Evolutionary conservation across 2,888 invertebrate species (phyloP).

Genomic region (Diaprepes abbreviatus): DNA sequence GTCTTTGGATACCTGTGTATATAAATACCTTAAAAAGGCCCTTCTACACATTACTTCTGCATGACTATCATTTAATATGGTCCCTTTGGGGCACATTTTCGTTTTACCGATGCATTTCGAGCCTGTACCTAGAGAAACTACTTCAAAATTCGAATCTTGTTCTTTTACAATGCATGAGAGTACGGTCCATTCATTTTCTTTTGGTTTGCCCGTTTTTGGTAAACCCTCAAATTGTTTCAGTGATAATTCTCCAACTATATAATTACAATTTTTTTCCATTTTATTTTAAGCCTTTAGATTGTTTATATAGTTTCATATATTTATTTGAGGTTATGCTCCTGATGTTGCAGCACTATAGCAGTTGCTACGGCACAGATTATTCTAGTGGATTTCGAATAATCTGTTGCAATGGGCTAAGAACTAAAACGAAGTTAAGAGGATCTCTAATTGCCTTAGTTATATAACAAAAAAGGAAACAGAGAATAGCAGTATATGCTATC

Average conservation of each 20-base stretch:
- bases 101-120: conserved; percentile 89
- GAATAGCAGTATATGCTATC: too few species aligned
- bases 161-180: conserved; percentile 79
- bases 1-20: conserved; percentile 69
- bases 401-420: too few species aligned
- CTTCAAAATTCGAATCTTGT: conserved; percentile 66
- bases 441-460: too few species aligned
- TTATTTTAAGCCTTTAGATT: neutral
- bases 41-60: conserved; percentile 91
- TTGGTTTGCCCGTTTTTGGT: conserved; percentile 87
- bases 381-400: too few species aligned
- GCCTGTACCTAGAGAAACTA: conserved; percentile 90
- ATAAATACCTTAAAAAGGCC: conserved; percentile 83
- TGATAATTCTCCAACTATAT: conserved; percentile 72
- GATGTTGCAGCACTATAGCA: too few species aligned
- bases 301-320: too few species aligned
- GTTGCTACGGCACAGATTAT: too few species aligned
- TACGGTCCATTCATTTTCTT: conserved; percentile 83
- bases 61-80: conserved; percentile 89
- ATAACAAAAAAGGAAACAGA: too few species aligned
- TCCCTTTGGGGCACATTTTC: conserved; percentile 77
- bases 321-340: too few species aligned
- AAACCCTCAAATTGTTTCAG: conserved; percentile 73
- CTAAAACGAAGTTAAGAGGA: too few species aligned
- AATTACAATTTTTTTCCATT: conserved; percentile 48